phyloP scores from a whole-genome alignment of 64 coral and sea anemone species.

The Dendrophyllia cribrosa region DNA sequence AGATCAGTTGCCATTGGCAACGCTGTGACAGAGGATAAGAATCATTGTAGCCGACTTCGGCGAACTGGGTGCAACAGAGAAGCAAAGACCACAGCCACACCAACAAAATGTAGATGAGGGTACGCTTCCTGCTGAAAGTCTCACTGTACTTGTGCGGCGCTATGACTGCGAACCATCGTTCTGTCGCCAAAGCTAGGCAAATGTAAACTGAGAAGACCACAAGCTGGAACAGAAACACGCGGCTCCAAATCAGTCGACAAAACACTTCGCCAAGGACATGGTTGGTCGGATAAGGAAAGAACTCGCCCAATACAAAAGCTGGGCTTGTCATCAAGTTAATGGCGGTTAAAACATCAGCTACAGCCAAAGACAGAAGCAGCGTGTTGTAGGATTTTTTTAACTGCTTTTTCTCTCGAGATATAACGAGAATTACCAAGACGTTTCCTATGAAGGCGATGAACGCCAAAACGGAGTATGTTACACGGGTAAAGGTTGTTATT shows the following conservation, averaged over 20 bases:
- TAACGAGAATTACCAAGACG: background rate
- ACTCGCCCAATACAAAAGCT: background rate
- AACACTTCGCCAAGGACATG: background rate
- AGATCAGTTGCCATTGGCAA: background rate
- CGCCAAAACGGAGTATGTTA: background rate
- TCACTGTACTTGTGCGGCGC: background rate
- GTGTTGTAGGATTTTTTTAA: conserved; percentile 3
- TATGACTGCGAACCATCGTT: conserved; percentile 1
- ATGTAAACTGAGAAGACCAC: conserved; percentile 11
- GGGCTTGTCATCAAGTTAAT: background rate
- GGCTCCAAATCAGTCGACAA: conserved; percentile 14
- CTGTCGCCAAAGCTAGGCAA: background rate
- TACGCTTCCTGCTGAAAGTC: background rate
- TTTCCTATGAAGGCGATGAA: background rate
- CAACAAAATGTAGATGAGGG: background rate
- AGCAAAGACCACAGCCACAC: background rate
- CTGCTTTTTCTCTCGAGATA: background rate
- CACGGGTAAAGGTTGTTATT: conserved; percentile 12
- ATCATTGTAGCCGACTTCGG: background rate
- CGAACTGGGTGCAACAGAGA: background rate
- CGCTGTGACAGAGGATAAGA: background rate
- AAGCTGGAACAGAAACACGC: background rate
- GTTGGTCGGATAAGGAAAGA: conserved; percentile 11
- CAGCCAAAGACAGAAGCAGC: background rate
- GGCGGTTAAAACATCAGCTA: background rate